Percentiles rank a stretch among this genome's conserved stretches.
Evolutionary conservation across 2,113 vertebrate species (phyloP).

Genomic region (Numida meleagris): DNA sequence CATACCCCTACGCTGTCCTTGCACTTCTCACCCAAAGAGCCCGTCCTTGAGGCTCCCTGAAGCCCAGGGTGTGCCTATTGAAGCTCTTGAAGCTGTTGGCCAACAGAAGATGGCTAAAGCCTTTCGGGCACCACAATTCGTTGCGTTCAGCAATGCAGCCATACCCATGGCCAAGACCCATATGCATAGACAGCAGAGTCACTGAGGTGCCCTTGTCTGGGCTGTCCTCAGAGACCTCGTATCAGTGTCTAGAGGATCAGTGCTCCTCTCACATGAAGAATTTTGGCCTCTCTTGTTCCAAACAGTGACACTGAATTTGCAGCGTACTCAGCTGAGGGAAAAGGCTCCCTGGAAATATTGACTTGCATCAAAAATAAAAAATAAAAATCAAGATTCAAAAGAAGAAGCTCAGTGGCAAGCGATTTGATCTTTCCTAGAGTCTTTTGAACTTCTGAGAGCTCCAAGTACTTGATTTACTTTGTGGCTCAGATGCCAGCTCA

Average conservation of each 20-base stretch:
- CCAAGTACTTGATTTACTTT: conserved; percentile 22
- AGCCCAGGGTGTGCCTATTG: not conserved
- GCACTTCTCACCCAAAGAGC: not conserved
- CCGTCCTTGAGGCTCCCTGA: not conserved
- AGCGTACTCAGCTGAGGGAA: not conserved
- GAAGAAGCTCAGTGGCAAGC: not conserved
- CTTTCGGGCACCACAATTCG: not conserved
- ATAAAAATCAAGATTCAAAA: not conserved
- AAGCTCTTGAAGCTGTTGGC: not conserved
- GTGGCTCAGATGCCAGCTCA: not conserved
- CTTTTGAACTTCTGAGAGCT: conserved; percentile 27
- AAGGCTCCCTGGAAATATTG: not conserved
- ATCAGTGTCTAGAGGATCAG: not conserved
- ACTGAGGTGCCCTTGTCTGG: not conserved
- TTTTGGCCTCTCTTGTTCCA: not conserved
- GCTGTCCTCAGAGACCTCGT: not conserved
- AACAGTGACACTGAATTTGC: not conserved
- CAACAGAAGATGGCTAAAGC: not conserved
- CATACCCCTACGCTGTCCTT: not conserved
- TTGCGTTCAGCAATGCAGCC: not conserved
- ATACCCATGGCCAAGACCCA: not conserved
- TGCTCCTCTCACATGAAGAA: not conserved
- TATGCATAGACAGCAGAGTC: not conserved
- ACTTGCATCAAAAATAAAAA: not conserved
- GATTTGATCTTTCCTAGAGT: not conserved